A percentile compares a stretch with the other conserved stretches of the same genome.
Evolutionary conservation across 2,113 vertebrate genomes (phyloP).

Genomic region (Aegotheles bennettii): DNA sequence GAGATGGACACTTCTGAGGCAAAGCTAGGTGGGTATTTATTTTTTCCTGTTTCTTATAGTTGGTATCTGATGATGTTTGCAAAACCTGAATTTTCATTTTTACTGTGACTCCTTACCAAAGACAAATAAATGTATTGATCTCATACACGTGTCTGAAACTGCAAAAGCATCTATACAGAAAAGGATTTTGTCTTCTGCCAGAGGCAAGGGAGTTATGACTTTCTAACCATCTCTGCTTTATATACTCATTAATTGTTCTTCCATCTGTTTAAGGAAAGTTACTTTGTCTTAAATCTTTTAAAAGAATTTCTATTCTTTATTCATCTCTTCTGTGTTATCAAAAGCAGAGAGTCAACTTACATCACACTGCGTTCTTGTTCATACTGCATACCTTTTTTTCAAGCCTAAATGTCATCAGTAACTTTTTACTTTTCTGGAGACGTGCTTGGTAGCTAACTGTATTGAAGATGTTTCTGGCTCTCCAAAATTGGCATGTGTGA

Average conservation of each 20-base stretch:
- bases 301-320: not conserved
- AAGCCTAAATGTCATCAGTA: not conserved
- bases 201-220: not conserved
- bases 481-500: not conserved
- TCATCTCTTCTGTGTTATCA: not conserved
- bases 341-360: not conserved
- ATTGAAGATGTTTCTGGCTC: not conserved
- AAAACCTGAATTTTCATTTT: slow-evolving; percentile 40
- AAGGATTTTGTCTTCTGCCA: not conserved
- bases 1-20: slow-evolving; percentile 99
- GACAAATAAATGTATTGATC: not conserved
- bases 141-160: not conserved
- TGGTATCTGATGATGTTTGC: slow-evolving; percentile 69
- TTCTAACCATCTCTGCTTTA: not conserved
- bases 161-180: not conserved
- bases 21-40: slow-evolving; percentile 92
- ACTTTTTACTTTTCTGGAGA: not conserved
- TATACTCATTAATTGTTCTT: slow-evolving; percentile 7
- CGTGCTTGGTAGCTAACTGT: not conserved
- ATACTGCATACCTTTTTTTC: not conserved
- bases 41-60: slow-evolving; percentile 75
- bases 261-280: not conserved
- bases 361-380: not conserved
- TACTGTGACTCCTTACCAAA: slow-evolving; percentile 16
- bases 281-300: not conserved